Base-by-base conservation (phyloP, 2,888 invertebrate species). In the Nezara viridula region DNA sequence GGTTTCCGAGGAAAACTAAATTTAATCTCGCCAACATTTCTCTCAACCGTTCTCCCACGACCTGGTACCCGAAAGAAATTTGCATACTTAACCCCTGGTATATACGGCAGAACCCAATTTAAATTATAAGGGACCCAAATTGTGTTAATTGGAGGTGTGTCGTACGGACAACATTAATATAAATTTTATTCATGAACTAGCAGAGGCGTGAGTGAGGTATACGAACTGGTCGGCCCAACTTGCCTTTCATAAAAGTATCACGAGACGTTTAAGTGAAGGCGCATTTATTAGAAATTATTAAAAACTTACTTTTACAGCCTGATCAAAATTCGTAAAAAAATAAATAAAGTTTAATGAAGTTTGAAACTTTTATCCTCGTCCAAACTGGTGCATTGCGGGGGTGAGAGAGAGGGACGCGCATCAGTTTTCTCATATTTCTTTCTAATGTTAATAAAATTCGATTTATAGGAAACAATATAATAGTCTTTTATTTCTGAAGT, bases 131-230 rank as follows among this genome's bases (percentile, higher is more conserved):
- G 66, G 66, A 19, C 32, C 60, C 32, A 73, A 73, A 73, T 19
- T 73, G 66, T 73, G 66, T 73, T 37, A 73, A 73, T 73, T 73
- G 16, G 66, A 73, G 66, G 19, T 21, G 66, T 37, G n/a, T 19
- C 19, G 37, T 73, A 37, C 19, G 66, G 66, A 37, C 32, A 73
- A 37, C 66, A 73, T 73, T 73, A 73, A 73, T 73, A 37, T 73
- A 73, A 37, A 73, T 73, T 73, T 73, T 73, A 73, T 73, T 73
- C 66, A 73, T 73, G 66, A 73, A 73, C 19, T 37, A 7, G 32
- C 5, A 19, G 4, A 19, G 66, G 7, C 32, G 7, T 2, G n/a
- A n/a, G n/a, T n/a, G n/a, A 21, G 66, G 32, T 37, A 32, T 19
- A 37, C 19, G 19, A 2, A 16, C 37, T 19, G n/a, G n/a, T n/a